Base-by-base conservation (phyloP, 1,140 invertebrate species). In the Nilaparvata lugens region DNA sequence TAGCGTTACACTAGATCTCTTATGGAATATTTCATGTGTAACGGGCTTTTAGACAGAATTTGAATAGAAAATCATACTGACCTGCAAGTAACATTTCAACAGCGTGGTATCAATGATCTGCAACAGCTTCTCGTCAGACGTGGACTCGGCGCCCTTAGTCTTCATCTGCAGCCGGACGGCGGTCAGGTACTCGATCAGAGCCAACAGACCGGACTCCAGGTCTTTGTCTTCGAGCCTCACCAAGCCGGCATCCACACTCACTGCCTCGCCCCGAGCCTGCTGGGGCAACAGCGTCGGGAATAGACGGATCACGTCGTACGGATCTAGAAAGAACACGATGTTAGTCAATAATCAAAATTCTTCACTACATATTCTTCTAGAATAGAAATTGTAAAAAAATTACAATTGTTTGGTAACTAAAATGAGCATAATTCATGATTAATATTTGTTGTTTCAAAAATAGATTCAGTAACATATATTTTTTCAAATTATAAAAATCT, bases 51-150 rank as follows among this genome's bases (percentile, higher is more conserved):
- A n/a, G n/a, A n/a, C n/a, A n/a, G n/a, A n/a, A n/a, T n/a, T n/a
- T n/a, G n/a, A n/a, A n/a, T n/a, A n/a, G n/a, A n/a, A n/a, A n/a
- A n/a, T n/a, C n/a, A n/a, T n/a, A n/a, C n/a, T n/a, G n/a, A 91
- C 89, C 81, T 93, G 86, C 53, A 98, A 79, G 77, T 97, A 98
- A 74, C 95, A 97, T 73, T 98, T 98, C 0, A 98, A 76, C 48
- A 98, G 74, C 1, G 95, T 97, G 3, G 95, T 98, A 71, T 98
- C 96, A 63, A 98, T 95, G 43, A 97, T 92, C 75, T 95, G 93
- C 19, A 95, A 72, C 31, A 96, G 77, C 64, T 94, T 82, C 55
- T 78, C 73, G 1, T 71, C 75, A 45, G 75, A 57, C 53, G 64
- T 61, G 1, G 31, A 45, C 19, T 63, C 52, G 19, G 52, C 35